Base-by-base conservation (phyloP, 2,888 invertebrate genomes). In the Brachycybe producta region DNA sequence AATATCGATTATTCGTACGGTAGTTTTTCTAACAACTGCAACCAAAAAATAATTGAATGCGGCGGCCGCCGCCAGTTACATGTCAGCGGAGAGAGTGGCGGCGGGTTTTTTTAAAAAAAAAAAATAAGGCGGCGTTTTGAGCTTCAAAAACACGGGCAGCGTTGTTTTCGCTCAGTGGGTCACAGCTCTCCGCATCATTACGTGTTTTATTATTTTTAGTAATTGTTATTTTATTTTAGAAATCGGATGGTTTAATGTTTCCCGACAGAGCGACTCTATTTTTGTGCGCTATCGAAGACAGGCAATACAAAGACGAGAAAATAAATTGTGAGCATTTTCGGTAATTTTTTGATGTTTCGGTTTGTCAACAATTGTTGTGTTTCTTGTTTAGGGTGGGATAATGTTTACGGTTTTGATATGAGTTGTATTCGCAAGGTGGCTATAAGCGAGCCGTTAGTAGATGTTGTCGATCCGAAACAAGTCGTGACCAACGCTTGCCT, bases 401-500 rank as follows among this genome's bases (percentile, higher is more conserved):
- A 91, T 70, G 98, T 99, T 2, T 98, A 99, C 63, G 98, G 98
- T 44, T 99, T 99, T 65, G 90, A 99, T 69, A 99, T 99, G 98
- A 91, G 90, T 60, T 90, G 90, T 60, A 97, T 99, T 65, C 77
- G 95, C 48, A 87, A 94, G 70, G 91, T 97, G 54, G 98, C 98
- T 17, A 92, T 98, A 58, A 86, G 87, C 32, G 98, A 99, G 70
- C 98, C 98, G 0, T 75, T 99, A 2, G 98, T 99, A 0, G 98
- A 99, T 69, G 90, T 95, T 13, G 98, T 98, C 1, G 97, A 99
- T 68, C 88, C 92, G 2, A 95, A 94, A 65, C 97, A 98, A 75
- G 90, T 98, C 52, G 95, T 97, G 38, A 88, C 97, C 3, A 92
- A 90, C 64, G 84, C 92, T 40, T 88, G 85, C 68, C 73, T 95